A percentile compares a stretch with the other conserved stretches of the same genome.
These are phyloP conservation scores for Theristicus caerulescens DNA, from an alignment of 2,113 vertebrate species.

Conservation along the genomic window DNA sequence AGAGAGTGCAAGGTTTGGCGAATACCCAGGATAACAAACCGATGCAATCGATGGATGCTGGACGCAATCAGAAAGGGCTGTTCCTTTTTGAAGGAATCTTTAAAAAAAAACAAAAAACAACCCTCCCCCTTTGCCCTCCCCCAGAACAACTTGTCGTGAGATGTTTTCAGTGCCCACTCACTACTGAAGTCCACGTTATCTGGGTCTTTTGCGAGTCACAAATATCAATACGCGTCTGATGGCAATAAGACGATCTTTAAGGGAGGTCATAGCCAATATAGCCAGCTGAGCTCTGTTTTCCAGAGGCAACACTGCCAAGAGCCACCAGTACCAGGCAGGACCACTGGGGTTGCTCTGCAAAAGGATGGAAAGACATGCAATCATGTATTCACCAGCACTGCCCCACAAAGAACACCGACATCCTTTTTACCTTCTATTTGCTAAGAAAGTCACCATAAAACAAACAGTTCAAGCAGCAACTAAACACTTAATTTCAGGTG, in stretches of 20 bases:
- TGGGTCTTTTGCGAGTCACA: constrained; percentile 86
- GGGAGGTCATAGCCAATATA: constrained; percentile 86
- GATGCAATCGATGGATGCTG: constrained; percentile 15
- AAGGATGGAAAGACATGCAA: neutral
- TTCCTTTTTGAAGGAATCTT: constrained; percentile 1
- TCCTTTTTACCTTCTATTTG: neutral
- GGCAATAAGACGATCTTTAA: constrained; percentile 89
- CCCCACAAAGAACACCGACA: neutral
- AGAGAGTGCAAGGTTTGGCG: constrained; percentile 39
- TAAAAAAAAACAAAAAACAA: neutral
- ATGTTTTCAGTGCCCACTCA: constrained; percentile 27
- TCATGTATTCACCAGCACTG: neutral
- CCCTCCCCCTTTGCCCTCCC: neutral
- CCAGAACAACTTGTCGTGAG: constrained; percentile 1
- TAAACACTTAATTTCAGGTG: neutral
- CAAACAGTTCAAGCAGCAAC: neutral
- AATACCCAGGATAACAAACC: constrained; percentile 30
- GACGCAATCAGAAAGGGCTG: constrained; percentile 18
- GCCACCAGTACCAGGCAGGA: constrained; percentile 94
- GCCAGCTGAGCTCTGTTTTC: constrained; percentile 90
- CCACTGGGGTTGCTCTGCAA: constrained; percentile 83
- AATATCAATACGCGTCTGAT: constrained; percentile 87
- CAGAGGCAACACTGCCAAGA: constrained; percentile 87
- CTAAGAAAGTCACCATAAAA: neutral
- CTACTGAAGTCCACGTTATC: constrained; percentile 69